Conservation (phyloP, 2,113 vertebrate species). For the Cichladusa arquata region DNA sequence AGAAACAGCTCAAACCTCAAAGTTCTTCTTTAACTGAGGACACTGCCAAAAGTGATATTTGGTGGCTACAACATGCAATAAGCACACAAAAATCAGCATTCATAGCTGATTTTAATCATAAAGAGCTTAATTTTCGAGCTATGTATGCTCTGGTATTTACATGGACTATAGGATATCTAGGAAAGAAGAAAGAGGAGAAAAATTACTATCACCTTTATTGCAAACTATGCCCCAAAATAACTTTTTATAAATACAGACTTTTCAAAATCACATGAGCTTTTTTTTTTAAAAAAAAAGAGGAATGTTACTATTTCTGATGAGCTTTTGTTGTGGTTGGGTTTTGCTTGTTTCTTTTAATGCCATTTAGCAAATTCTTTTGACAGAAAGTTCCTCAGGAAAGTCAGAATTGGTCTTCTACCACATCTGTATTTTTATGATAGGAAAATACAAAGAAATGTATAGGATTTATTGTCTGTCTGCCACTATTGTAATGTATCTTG, state of each 20-base stretch:
- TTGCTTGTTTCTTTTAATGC: background rate
- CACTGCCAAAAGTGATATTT: background rate
- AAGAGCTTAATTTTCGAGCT: background rate
- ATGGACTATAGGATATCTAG: background rate
- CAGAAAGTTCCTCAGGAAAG: background rate
- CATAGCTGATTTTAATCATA: background rate
- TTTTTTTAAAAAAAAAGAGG: background rate
- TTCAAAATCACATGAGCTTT: background rate
- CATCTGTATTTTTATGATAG: background rate
- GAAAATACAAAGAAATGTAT: background rate
- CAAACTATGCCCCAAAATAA: background rate
- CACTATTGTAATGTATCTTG: background rate
- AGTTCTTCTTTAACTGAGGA: background rate
- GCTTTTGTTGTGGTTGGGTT: background rate
- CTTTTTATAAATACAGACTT: background rate
- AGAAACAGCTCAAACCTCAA: background rate
- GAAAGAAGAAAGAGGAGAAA: background rate
- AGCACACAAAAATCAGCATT: background rate
- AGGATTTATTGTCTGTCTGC: background rate
- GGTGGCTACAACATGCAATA: background rate
- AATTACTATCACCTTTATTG: background rate
- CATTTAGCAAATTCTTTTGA: background rate
- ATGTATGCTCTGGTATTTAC: background rate
- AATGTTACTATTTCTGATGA: background rate
- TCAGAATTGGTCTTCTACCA: background rate